Conservation (phyloP, 1,140 invertebrate genomes). For the Drosophila persimilis region DNA sequence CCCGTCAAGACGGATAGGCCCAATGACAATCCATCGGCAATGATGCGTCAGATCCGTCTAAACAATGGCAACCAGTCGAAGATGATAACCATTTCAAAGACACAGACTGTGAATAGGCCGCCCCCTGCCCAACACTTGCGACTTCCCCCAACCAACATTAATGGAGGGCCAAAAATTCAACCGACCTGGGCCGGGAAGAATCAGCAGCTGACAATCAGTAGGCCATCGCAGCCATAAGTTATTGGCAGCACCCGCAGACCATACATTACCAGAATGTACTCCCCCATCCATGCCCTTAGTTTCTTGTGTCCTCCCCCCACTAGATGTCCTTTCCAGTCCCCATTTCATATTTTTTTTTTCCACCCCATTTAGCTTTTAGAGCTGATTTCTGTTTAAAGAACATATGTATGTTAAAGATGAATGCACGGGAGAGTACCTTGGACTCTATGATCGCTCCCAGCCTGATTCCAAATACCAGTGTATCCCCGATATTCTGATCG, state of each 20-base stretch:
- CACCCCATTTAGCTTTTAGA: no score
- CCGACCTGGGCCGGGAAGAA: neutral
- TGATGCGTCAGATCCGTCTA: slow-evolving; percentile 44
- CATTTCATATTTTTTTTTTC: no score
- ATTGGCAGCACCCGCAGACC: slow-evolving; percentile 4
- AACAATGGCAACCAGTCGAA: slow-evolving; percentile 40
- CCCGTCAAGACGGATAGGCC: slow-evolving; percentile 1
- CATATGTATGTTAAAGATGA: slow-evolving; percentile 12
- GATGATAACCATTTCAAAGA: slow-evolving; percentile 25
- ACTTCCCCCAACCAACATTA: neutral
- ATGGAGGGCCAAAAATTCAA: neutral
- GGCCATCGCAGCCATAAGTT: neutral
- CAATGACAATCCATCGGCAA: slow-evolving; percentile 17
- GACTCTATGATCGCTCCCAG: neutral
- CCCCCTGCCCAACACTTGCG: neutral
- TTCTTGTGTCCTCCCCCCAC: neutral
- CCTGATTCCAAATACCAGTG: slow-evolving; percentile 1
- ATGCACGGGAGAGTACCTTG: neutral
- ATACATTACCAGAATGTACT: neutral
- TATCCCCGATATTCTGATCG: no score
- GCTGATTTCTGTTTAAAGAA: neutral
- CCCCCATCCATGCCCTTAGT: slow-evolving; percentile 1
- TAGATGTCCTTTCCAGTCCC: no score
- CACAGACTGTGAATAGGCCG: slow-evolving; percentile 1
- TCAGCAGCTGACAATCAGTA: neutral